Evolutionary conservation across 2,888 invertebrate species (phyloP), one percentile per base, ranked within the genome.

Genomic region (Spicauda simplicius): DNA sequence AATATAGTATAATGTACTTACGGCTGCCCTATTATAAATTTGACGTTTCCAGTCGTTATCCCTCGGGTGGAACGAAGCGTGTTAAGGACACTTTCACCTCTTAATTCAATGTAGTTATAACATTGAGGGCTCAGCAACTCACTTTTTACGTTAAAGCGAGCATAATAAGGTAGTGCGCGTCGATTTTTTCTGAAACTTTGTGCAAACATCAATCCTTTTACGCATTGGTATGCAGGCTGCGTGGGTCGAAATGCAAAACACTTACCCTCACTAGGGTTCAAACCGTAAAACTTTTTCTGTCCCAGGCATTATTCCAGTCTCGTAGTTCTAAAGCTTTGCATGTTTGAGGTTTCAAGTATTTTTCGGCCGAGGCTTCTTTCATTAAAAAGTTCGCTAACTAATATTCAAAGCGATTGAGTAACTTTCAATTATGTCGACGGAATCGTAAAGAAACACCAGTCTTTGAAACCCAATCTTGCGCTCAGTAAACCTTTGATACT

Each of bases 241-340:
- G 90, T 86, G 83, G 79, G 81, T 81, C 84, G 83, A 89, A 90
- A 91, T 91, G 91, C 91, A 91, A 91, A 91, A 91, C 90, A 91
- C 91, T 91, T 90, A 90, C 89, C 89, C 90, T 83, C 84, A 83
- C 85, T 82, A 87, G 86, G 87, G 90, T 90, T 90, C 90, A 90
- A 88, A 91, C 89, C 90, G 84, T 86, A 88, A 74, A 91, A 90
- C 85, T 89, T 91, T 91, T 91, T 91, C 88, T 86, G 89, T 89
- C 86, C 88, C 88, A 86, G 83, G 86, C 87, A 87, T 90, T 90
- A 91, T 91, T 91, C 91, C 86, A 83, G 90, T 91, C 91, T 88
- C 91, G 91, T 91, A 90, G 89, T 86, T 88, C 80, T 84, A 79
- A 82, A 86, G 88, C 87, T 88, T 89, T 87, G 89, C 88, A 86